phyloP scores from a whole-genome alignment of 2,113 vertebrate genomes.

The Hucho hucho region DNA sequence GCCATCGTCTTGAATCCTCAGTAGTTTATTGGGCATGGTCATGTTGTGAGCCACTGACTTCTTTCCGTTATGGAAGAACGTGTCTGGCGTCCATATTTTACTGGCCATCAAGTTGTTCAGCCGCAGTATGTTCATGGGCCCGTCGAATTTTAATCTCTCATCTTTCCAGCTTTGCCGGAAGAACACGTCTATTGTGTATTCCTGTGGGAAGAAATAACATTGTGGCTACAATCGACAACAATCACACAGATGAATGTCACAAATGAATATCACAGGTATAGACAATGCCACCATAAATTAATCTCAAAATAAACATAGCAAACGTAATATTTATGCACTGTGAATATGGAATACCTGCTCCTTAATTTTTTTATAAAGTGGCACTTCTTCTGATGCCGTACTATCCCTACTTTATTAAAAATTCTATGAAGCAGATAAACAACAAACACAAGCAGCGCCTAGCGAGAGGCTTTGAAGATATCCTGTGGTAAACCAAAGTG shows the following conservation, averaged over 20 bases:
- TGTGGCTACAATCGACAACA: not conserved
- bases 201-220: constrained; percentile 70
- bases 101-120: constrained; percentile 99
- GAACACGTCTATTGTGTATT: constrained; percentile 98
- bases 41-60: constrained; percentile 99
- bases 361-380: too few species aligned
- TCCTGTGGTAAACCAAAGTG: too few species aligned
- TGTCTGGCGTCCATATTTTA: constrained; percentile 99
- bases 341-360: too few species aligned
- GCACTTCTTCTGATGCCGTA: too few species aligned
- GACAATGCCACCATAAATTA: too few species aligned
- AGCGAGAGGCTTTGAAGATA: too few species aligned
- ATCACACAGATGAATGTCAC: not conserved
- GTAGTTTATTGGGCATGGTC: constrained; percentile 99
- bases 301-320: too few species aligned
- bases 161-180: constrained; percentile 98
- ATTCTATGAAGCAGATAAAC: too few species aligned
- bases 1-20: constrained; percentile 94
- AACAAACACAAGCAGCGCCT: too few species aligned
- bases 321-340: too few species aligned
- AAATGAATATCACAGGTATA: too few species aligned
- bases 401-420: too few species aligned
- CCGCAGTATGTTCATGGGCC: constrained; percentile 95
- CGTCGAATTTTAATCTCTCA: constrained; percentile 91
- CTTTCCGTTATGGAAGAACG: constrained; percentile 98